phyloP scores from a whole-genome alignment of 1,140 invertebrate species.

The Apis dorsata region DNA sequence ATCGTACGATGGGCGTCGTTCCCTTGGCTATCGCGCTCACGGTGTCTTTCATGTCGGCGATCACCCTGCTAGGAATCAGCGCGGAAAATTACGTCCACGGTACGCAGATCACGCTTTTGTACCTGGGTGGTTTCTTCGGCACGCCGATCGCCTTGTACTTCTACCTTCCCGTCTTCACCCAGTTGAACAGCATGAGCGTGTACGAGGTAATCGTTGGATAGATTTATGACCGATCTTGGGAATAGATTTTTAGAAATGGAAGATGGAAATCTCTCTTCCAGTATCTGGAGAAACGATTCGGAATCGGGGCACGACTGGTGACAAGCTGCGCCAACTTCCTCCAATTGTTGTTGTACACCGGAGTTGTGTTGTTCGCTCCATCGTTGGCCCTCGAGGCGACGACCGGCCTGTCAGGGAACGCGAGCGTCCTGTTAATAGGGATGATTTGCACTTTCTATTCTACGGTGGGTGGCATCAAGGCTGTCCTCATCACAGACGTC shows the following conservation, averaged over 20 bases:
- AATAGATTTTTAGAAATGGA: too few relatives aligned
- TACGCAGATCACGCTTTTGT: constrained; percentile 89
- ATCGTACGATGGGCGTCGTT: constrained; percentile 87
- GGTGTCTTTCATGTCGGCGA: constrained; percentile 97
- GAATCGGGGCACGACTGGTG: constrained; percentile 83
- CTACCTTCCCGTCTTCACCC: constrained; percentile 95
- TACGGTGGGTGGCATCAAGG: constrained; percentile 93
- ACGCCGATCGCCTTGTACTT: constrained; percentile 89
- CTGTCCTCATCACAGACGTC: constrained; percentile 92
- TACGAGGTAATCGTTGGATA: constrained; percentile 85
- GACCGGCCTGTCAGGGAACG: constrained; percentile 87
- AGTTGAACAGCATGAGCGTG: constrained; percentile 90
- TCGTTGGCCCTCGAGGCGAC: constrained; percentile 95
- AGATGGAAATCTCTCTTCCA: constrained; percentile 54
- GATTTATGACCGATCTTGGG: not conserved
- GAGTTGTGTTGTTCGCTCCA: constrained; percentile 95
- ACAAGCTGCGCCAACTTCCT: constrained; percentile 89
- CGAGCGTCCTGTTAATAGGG: constrained; percentile 89
- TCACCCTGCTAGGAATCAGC: constrained; percentile 92
- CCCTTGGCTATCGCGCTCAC: constrained; percentile 93
- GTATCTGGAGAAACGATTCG: constrained; percentile 93
- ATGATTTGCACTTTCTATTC: constrained; percentile 94
- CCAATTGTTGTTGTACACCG: constrained; percentile 94
- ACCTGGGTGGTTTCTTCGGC: constrained; percentile 87
- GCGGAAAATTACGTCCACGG: constrained; percentile 92